Conservation (phyloP, 1,140 invertebrate genomes). For the Paralvinella palmiformis region DNA sequence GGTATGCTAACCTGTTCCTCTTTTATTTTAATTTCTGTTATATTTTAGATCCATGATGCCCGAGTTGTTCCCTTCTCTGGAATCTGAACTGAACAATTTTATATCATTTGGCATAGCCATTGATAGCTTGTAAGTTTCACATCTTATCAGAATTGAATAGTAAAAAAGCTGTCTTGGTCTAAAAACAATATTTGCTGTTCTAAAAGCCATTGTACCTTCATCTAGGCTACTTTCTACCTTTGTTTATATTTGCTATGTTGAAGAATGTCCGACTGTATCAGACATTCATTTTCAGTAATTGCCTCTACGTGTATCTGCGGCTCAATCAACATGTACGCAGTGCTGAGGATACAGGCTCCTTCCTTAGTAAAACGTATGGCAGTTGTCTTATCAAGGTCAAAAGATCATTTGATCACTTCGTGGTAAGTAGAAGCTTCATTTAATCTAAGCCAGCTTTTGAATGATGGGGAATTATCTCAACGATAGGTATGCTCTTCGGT, state of each 20-base stretch:
- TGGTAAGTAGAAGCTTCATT: constrained; percentile 57
- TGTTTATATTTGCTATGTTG: too few species aligned
- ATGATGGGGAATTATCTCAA: too few species aligned
- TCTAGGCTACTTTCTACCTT: too few species aligned
- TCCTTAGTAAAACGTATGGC: constrained; percentile 82
- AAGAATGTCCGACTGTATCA: neutral
- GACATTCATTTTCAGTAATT: too few species aligned
- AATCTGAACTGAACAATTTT: constrained; percentile 77
- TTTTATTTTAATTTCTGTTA: too few species aligned
- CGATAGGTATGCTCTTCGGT: too few species aligned
- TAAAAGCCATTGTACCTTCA: too few species aligned
- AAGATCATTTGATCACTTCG: constrained; percentile 86
- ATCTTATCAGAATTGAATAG: too few species aligned
- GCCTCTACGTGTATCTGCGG: constrained; percentile 83
- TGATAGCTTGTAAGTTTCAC: constrained; percentile 64
- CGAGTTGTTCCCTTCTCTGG: constrained; percentile 77
- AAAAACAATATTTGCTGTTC: too few species aligned
- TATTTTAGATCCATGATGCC: constrained; percentile 67
- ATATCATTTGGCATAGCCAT: constrained; percentile 78
- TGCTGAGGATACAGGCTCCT: constrained; percentile 84
- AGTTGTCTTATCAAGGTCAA: constrained; percentile 87
- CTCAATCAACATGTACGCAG: constrained; percentile 84
- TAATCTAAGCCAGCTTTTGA: too few species aligned
- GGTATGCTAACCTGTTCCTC: too few species aligned
- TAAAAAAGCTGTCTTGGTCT: too few species aligned